Evolutionary conservation across 2,888 invertebrate species (phyloP).

Genomic region (Vanessa cardui): DNA sequence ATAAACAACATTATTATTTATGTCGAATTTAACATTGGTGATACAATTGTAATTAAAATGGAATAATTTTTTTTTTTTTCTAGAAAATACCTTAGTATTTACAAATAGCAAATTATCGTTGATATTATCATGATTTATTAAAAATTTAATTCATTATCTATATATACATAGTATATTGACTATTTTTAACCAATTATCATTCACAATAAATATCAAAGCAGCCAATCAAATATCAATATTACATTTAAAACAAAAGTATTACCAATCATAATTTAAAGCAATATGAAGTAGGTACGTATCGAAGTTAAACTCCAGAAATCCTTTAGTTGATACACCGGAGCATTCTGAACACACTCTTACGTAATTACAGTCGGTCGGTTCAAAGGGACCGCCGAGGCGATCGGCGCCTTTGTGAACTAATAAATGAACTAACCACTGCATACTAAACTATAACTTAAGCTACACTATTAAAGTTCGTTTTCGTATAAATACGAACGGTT

Average conservation of each 20-base stretch:
- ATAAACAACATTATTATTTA: too few species aligned
- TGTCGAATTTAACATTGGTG: too few species aligned
- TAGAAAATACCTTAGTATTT: too few species aligned
- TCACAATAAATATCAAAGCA: background rate
- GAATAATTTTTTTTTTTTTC: too few species aligned
- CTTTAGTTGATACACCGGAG: constrained; percentile 51
- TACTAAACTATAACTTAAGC: constrained; percentile 40
- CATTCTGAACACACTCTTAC: constrained; percentile 61
- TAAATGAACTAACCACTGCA: constrained; percentile 61
- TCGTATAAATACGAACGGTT: constrained; percentile 39
- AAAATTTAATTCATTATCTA: too few species aligned
- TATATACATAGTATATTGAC: background rate
- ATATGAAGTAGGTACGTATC: constrained; percentile 26
- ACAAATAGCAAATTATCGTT: too few species aligned
- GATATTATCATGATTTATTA: too few species aligned
- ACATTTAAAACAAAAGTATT: constrained; percentile 18
- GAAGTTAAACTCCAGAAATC: constrained; percentile 44
- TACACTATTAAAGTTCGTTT: constrained; percentile 38
- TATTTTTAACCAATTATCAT: background rate
- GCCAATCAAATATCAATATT: background rate
- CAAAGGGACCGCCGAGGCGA: constrained; percentile 71
- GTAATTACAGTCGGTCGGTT: constrained; percentile 75
- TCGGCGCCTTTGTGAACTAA: constrained; percentile 79
- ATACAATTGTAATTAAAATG: too few species aligned
- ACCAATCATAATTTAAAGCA: constrained; percentile 21